Evolutionary conservation across 1,140 invertebrate genomes (phyloP).

Genomic region (Brachionus sp.): DNA sequence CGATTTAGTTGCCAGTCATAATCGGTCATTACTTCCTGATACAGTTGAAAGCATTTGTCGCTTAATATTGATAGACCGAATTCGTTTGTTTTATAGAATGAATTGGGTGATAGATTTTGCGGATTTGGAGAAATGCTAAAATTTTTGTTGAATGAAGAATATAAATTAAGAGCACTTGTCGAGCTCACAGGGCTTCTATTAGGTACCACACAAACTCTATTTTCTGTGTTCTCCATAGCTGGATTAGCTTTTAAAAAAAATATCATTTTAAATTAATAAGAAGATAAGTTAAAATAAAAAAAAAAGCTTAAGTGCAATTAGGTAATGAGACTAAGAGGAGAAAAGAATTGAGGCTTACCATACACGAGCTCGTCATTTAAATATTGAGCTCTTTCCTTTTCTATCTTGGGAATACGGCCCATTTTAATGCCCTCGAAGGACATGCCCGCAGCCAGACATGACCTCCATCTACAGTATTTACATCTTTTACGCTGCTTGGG

Average conservation of each 20-base stretch:
- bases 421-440: conserved; percentile 38
- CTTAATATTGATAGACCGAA: conserved; percentile 10
- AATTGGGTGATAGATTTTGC: neutral
- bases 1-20: conserved; percentile 5
- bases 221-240: neutral
- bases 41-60: conserved; percentile 37
- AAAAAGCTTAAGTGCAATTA: neutral
- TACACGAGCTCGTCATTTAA: conserved; percentile 22
- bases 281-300: neutral
- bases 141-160: neutral
- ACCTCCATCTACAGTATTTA: conserved; percentile 60
- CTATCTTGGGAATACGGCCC: conserved; percentile 40
- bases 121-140: neutral
- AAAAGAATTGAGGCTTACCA: neutral
- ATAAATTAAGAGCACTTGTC: neutral
- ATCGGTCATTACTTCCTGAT: neutral
- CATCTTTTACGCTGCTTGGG: conserved; percentile 58
- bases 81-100: neutral
- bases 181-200: neutral
- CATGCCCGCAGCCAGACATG: conserved; percentile 52
- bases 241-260: neutral
- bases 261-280: neutral
- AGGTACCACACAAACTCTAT: neutral
- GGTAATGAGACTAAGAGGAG: neutral
- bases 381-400: conserved; percentile 22